A percentile compares a stretch with the other conserved stretches of the same genome.
These are phyloP conservation scores for Matsumyia berberina DNA, from an alignment of 2,888 invertebrate species.

Conservation along the genomic window DNA sequence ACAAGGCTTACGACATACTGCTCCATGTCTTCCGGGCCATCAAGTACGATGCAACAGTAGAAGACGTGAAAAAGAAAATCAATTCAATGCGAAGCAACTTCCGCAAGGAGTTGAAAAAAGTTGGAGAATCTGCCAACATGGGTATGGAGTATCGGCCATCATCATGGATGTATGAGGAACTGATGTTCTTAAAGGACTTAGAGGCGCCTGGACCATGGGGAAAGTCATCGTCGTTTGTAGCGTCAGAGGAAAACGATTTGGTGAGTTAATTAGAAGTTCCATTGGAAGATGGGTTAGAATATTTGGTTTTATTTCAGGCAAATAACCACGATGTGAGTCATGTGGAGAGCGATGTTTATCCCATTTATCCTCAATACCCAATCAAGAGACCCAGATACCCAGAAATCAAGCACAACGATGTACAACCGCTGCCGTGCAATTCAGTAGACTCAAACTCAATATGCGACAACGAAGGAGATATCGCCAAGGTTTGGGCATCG, in stretches of 20 bases:
- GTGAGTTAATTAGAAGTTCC: conserved; percentile 18
- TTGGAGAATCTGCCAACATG: conserved; percentile 36
- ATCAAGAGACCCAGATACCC: conserved; percentile 32
- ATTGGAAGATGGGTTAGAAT: neutral
- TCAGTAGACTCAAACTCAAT: conserved; percentile 11
- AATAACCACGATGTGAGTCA: conserved; percentile 24
- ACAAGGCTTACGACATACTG: conserved; percentile 81
- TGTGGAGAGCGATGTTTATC: neutral
- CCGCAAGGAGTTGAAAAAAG: conserved; percentile 81
- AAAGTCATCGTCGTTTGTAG: conserved; percentile 2
- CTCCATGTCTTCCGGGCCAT: conserved; percentile 81
- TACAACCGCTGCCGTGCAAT: neutral
- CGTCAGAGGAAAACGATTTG: conserved; percentile 35
- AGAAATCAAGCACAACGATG: conserved; percentile 27
- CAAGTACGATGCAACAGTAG: conserved; percentile 82
- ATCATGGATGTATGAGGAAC: conserved; percentile 63
- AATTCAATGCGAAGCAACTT: conserved; percentile 83
- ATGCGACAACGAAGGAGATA: conserved; percentile 36
- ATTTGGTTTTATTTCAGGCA: conserved; percentile 14
- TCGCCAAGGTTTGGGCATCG: conserved; percentile 82
- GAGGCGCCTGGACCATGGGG: conserved; percentile 22
- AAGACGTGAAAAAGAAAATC: conserved; percentile 83
- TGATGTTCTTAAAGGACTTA: conserved; percentile 54
- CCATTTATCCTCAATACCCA: conserved; percentile 11
- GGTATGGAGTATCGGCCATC: conserved; percentile 50